These are phyloP conservation scores for Lota lota DNA, from an alignment of 2,113 vertebrate genomes.

Conservation along the genomic window DNA sequence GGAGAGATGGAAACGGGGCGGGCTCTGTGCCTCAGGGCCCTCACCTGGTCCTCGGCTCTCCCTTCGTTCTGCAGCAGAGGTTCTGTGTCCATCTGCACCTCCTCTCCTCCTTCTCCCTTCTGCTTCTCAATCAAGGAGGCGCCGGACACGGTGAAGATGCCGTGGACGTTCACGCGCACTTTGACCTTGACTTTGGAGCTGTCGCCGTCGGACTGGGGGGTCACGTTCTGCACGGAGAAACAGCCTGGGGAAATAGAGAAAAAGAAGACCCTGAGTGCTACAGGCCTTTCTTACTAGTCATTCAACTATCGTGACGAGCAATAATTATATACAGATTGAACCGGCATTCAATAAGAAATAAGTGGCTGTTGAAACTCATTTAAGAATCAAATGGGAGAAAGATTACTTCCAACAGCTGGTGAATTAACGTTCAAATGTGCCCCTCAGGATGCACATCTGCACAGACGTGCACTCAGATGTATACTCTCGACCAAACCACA, in stretches of 20 bases:
- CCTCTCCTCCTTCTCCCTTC: slow-evolving; percentile 75
- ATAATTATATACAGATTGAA: no score
- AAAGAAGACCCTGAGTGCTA: no score
- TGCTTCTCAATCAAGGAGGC: slow-evolving; percentile 90
- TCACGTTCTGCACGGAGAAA: slow-evolving; percentile 89
- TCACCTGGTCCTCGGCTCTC: slow-evolving; percentile 84
- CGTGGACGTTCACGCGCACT: slow-evolving; percentile 89
- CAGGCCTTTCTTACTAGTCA: no score
- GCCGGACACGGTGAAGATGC: slow-evolving; percentile 89
- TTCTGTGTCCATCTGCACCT: slow-evolving; percentile 84
- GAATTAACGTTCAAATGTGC: no score
- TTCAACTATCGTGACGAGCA: no score
- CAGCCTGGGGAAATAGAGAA: slow-evolving; percentile 69
- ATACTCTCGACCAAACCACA: no score
- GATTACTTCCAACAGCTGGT: no score
- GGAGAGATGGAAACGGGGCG: not conserved
- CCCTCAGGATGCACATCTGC: no score
- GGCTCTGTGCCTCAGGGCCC: not conserved
- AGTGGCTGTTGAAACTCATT: no score
- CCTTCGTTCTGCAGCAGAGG: slow-evolving; percentile 79
- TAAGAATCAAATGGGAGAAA: no score
- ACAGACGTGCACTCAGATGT: no score
- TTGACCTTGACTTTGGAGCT: slow-evolving; percentile 95
- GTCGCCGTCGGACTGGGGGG: slow-evolving; percentile 87
- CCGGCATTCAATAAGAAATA: no score